Evolutionary conservation across 2,113 vertebrate species (phyloP), one percentile per base, ranked within the genome.

Genomic region (Thamnophis sirtalis): DNA sequence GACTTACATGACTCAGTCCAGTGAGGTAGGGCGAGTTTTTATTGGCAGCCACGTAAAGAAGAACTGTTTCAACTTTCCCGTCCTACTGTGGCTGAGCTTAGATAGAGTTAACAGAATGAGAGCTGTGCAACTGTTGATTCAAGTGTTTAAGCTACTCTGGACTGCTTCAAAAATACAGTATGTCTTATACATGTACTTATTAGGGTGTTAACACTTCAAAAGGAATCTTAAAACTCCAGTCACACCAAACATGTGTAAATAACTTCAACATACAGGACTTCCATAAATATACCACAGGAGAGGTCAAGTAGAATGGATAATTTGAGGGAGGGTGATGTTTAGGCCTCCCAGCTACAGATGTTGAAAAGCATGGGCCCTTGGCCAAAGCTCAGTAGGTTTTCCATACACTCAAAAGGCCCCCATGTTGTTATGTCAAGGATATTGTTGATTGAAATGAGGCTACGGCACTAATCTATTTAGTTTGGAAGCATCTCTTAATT

Each of bases 31-130:
- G 93, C 95, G 96, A 28, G 95, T 97, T 94, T 98, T 96, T 96
- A 97, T 98, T 98, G 98, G 98, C 97, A 97, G 93, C 0, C 0
- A 89, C 94, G 96, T 93, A 95, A 96, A 97, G 96, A 84, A 96
- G 94, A 96, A 95, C 93, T 95, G 97, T 97, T 63, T 98, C 97
- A 98, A 98, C 97, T 97, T 96, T 96, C 90, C 96, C 95, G 96
- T 97, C 97, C 96, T 97, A 95, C 96, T 95, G 96, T 96, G 97
- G 95, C 24, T 96, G 95, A 96, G 94, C 93, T 97, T 95, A 96
- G 93, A 96, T 95, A 95, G 93, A 96, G 96, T 96, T 92, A 97
- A 97, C 96, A 95, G 96, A 96, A 94, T 96, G 86, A 91, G 92
- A 96, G 90, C 95, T 86, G 28, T 85, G 1, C 88, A 86, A 93